Evolutionary conservation across 1,140 invertebrate species (phyloP), one percentile per base, ranked within the genome.

Genomic region (Hylyphantes graminicola): DNA sequence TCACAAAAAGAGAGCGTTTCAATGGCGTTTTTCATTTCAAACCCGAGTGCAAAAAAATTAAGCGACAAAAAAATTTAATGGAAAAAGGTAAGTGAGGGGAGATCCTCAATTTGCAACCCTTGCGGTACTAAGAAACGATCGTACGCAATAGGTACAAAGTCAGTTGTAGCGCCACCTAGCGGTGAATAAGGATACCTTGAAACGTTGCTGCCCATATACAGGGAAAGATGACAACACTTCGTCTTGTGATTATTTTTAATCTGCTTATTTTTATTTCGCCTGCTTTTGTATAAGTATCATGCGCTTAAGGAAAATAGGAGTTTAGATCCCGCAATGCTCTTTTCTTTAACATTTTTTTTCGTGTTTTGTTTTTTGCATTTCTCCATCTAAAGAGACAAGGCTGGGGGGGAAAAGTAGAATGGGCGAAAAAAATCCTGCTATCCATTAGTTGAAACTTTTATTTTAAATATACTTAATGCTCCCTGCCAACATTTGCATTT

Each of bases 401-500:
- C 11, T 10, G n/a, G 12, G 12, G 50, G 55, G 63, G 72, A 73
- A 76, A 63, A 57, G 48, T 51, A 50, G 35, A 35, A 35, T 35
- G 35, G 35, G 35, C 35, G 35, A 48, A 76, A 76, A 73, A 70
- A 53, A 73, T 81, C 59, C 79, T 35, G 67, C 79, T 73, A 81
- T 81, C 79, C 79, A 81, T 81, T 81, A 81, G 59, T 70, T 63
- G 68, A 63, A 81, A 81, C 79, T 81, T 81, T 81, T 81, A 73
- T 81, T 81, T 81, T 81, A 81, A 70, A 81, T 68, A 59, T 72
- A 59, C 79, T 81, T 81, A 81, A 81, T 81, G 79, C 79, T 81
- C 57, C 55, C 50, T 81, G 68, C 79, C 79, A 81, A 63, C 79
- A 81, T 81, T 81, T 81, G 68, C 79, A 81, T 81, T 81, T 81